A percentile compares a stretch with the other conserved stretches of the same genome.
Conservation (phyloP, 2,888 invertebrate species). For the Heliconius aoede region DNA sequence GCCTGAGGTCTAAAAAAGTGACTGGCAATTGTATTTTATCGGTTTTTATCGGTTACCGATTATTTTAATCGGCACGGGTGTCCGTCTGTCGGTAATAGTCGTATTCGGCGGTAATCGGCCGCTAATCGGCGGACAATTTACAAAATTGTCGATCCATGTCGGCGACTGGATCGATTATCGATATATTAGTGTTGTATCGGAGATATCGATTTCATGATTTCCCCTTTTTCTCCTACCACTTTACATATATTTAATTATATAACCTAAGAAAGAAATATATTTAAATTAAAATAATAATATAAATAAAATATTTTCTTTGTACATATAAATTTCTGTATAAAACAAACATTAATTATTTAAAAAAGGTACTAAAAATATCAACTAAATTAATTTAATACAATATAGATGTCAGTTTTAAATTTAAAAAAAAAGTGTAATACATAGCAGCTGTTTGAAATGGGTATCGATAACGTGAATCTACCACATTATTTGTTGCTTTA, state of each 20-base stretch:
- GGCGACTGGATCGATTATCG: constrained; percentile 74
- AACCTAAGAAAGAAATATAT: not conserved
- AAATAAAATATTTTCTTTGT: too few relatives aligned
- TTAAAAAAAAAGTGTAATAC: constrained; percentile 8
- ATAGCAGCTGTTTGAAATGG: constrained; percentile 48
- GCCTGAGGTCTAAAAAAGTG: constrained; percentile 61
- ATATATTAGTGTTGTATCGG: constrained; percentile 65
- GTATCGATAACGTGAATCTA: constrained; percentile 67
- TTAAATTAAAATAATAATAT: not conserved
- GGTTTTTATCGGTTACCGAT: constrained; percentile 81
- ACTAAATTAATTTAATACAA: constrained; percentile 13
- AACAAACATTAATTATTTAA: not conserved
- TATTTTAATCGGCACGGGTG: constrained; percentile 83
- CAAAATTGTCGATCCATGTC: constrained; percentile 83
- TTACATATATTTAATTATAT: constrained; percentile 4
- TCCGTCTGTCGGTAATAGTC: constrained; percentile 80
- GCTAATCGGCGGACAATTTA: constrained; percentile 83
- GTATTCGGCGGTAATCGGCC: constrained; percentile 71
- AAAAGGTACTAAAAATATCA: not conserved
- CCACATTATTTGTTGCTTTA: constrained; percentile 73
- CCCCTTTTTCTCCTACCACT: not conserved
- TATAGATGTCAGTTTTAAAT: constrained; percentile 10
- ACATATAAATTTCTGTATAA: not conserved
- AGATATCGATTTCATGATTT: constrained; percentile 57
- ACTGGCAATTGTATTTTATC: constrained; percentile 71